phyloP scores from a whole-genome alignment of 2,113 vertebrate genomes.

The Symphodus melops region DNA sequence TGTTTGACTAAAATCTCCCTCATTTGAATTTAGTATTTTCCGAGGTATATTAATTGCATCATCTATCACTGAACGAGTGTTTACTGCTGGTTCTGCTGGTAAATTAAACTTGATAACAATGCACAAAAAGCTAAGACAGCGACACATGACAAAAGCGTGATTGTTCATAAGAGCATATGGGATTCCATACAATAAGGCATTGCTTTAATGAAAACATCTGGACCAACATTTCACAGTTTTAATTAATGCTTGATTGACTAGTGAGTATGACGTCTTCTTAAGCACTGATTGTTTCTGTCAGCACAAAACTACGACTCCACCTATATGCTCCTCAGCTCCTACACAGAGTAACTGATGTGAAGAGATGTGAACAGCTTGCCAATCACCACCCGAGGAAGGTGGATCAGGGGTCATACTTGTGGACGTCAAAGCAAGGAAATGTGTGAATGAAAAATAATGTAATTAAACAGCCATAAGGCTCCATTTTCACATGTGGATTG shows the following conservation, averaged over 20 bases:
- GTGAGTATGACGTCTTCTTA: constrained; percentile 16
- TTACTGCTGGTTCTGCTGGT: constrained; percentile 53
- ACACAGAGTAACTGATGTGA: constrained; percentile 50
- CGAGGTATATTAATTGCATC: constrained; percentile 32
- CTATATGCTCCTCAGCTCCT: constrained; percentile 9
- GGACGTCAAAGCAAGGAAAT: constrained; percentile 38
- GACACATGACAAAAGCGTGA: constrained; percentile 33
- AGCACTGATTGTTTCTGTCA: constrained; percentile 50
- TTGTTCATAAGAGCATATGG: constrained; percentile 60
- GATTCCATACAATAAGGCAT: constrained; percentile 77
- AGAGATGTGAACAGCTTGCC: constrained; percentile 56
- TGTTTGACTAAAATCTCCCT: constrained; percentile 12
- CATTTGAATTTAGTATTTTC: constrained; percentile 21
- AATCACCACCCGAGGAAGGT: constrained; percentile 26
- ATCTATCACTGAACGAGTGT: neutral
- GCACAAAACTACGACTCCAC: constrained; percentile 30
- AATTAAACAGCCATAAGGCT: constrained; percentile 29
- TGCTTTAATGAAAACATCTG: constrained; percentile 70
- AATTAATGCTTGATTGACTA: constrained; percentile 51
- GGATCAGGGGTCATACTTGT: neutral
- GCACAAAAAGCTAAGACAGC: constrained; percentile 48
- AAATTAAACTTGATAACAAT: constrained; percentile 27
- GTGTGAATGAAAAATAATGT: constrained; percentile 19
- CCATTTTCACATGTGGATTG: constrained; percentile 21
- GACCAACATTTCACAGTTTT: constrained; percentile 77